Base-by-base conservation (phyloP, 2,888 invertebrate species). In the Philopedon plagiatum region DNA sequence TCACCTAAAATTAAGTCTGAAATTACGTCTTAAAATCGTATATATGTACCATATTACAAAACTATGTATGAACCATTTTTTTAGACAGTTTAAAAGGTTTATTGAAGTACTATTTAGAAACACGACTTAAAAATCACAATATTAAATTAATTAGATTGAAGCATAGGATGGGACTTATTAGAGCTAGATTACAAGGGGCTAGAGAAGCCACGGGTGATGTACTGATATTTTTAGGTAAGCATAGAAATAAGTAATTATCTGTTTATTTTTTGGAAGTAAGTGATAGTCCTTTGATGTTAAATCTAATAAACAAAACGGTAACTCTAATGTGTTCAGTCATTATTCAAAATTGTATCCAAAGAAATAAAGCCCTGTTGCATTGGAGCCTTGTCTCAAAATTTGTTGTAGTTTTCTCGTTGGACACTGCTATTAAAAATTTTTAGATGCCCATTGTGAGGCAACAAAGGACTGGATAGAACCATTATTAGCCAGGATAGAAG, bases 401-500 rank as follows among this genome's bases (percentile, higher is more conserved):
- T n/a, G n/a, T n/a, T n/a, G n/a, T n/a, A n/a, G n/a, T n/a, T n/a
- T n/a, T n/a, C n/a, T n/a, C n/a, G n/a, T n/a, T n/a, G n/a, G n/a
- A n/a, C n/a, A n/a, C n/a, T n/a, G n/a, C n/a, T n/a, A n/a, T n/a
- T n/a, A n/a, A n/a, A n/a, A n/a, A 15, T 19, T 66, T 71, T 87
- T 97, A 75, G 97, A 97, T 87, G 94, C 97, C 1, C 97, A 97
- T 85, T 97, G 97, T 86, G 97, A 97, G 87, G 91, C 90, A 2
- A 92, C 91, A 74, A 85, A 86, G 41, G 90, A 92, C 78, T 97
- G 96, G 96, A 88, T 97, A 74, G 94, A 98, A 82, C 99, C 99
- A 0, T 86, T 98, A 62, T 87, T 98, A 76, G 90, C 94, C 76
- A 88, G 97, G 63, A 93, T 98, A 81, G 92, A 93, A 85, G 91